Conservation (phyloP, 2,888 invertebrate species). For the Cabera pusaria region DNA sequence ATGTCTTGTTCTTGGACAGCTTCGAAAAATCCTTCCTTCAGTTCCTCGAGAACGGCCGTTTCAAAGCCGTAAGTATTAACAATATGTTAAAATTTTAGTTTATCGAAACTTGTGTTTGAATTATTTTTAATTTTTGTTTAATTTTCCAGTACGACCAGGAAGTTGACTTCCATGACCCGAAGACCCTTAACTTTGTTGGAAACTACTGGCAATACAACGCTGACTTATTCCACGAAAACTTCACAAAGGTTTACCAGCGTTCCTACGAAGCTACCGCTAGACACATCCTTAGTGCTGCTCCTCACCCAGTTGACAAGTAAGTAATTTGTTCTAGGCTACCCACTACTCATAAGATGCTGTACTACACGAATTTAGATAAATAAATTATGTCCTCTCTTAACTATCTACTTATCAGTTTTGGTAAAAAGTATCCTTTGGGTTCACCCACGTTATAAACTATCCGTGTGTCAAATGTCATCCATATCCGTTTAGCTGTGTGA, state of each 20-base stretch:
- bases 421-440: too few species aligned
- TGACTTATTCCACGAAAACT: constrained; percentile 64
- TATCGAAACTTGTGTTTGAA: too few species aligned
- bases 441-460: too few species aligned
- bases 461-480: too few species aligned
- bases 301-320: constrained; percentile 50
- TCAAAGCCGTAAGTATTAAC: constrained; percentile 78
- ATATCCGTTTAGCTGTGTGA: too few species aligned
- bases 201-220: constrained; percentile 83
- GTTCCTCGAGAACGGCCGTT: constrained; percentile 78
- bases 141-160: constrained; percentile 64
- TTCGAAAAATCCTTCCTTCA: constrained; percentile 82
- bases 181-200: constrained; percentile 80
- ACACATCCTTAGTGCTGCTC: constrained; percentile 60
- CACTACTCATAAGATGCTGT: too few species aligned
- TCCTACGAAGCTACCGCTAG: constrained; percentile 84
- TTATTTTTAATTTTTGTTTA: constrained; percentile 2
- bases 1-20: constrained; percentile 79
- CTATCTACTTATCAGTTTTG: too few species aligned
- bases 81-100: too few species aligned
- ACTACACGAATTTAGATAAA: too few species aligned
- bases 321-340: too few species aligned
- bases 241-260: constrained; percentile 61
- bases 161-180: constrained; percentile 54
- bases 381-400: too few species aligned